A percentile compares a stretch with the other conserved stretches of the same genome.
Conservation (phyloP, 2,888 invertebrate genomes). For the Nemotelus pantherinus region DNA sequence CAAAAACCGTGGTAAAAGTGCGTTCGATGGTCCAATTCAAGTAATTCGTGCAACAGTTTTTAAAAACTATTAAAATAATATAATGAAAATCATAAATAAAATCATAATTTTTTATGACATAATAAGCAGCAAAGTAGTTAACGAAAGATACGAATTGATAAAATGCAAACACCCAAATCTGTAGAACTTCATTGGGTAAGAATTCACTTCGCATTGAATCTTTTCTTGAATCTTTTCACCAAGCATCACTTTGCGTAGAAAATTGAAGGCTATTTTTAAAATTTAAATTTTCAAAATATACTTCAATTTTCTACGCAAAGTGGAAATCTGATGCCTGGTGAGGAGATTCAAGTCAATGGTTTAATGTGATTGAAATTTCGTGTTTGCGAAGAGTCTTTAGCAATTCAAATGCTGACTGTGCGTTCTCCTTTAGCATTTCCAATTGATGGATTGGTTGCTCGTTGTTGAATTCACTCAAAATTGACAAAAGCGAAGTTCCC, state of each 20-base stretch:
- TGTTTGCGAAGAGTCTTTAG: conserved; percentile 58
- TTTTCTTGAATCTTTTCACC: conserved; percentile 30
- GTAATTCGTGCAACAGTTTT: no score
- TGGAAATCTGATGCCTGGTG: conserved; percentile 56
- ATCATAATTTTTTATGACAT: no score
- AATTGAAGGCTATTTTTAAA: conserved; percentile 57
- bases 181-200: conserved; percentile 52
- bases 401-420: conserved; percentile 59
- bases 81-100: no score
- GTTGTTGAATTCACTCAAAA: conserved; percentile 58
- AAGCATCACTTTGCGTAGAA: conserved; percentile 54
- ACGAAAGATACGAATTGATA: no score
- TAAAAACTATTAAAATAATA: no score
- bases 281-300: conserved; percentile 52
- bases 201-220: conserved; percentile 25
- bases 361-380: conserved; percentile 62
- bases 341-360: conserved; percentile 60
- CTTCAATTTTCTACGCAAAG: conserved; percentile 20
- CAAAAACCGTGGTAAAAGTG: no score
- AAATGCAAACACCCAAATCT: conserved; percentile 54
- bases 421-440: conserved; percentile 57
- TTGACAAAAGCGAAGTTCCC: conserved; percentile 55
- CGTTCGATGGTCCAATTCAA: no score
- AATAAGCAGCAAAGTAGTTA: no score
- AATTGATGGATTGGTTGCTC: conserved; percentile 58